Percentiles rank a stretch among this genome's conserved stretches.
Evolutionary conservation across 2,888 invertebrate species (phyloP).

Genomic region (Smittia aterrima): DNA sequence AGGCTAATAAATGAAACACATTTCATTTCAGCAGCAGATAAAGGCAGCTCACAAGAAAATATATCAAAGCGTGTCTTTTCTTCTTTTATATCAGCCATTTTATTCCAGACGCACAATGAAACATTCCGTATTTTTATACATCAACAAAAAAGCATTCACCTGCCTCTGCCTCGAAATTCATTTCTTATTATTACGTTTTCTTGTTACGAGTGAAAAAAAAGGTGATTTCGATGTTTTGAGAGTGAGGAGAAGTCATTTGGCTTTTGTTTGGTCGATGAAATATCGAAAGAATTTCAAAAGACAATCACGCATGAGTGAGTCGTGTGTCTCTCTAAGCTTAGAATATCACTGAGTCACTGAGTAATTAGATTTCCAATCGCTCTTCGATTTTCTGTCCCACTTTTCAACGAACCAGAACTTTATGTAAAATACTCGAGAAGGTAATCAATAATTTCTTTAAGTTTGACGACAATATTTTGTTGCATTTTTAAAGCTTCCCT

Average conservation of each 20-base stretch:
- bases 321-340: neutral
- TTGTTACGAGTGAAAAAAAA: neutral
- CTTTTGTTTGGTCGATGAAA: neutral
- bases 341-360: neutral
- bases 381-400: constrained; percentile 20
- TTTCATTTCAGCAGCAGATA: constrained; percentile 25
- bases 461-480: constrained; percentile 1
- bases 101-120: constrained; percentile 33
- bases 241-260: neutral
- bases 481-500: neutral
- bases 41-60: constrained; percentile 17
- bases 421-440: constrained; percentile 24
- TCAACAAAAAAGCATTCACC: constrained; percentile 32
- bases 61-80: constrained; percentile 40
- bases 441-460: constrained; percentile 28
- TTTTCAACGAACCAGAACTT: neutral
- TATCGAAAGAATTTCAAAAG: neutral
- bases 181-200: constrained; percentile 28
- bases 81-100: constrained; percentile 40
- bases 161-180: constrained; percentile 27
- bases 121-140: constrained; percentile 15
- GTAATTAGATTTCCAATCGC: neutral
- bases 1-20: constrained; percentile 39
- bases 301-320: constrained; percentile 30
- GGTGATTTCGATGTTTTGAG: neutral